Evolutionary conservation across 53 echinoderm and acorn worm species (phyloP).

Genomic region (Echinometra lucunter): DNA sequence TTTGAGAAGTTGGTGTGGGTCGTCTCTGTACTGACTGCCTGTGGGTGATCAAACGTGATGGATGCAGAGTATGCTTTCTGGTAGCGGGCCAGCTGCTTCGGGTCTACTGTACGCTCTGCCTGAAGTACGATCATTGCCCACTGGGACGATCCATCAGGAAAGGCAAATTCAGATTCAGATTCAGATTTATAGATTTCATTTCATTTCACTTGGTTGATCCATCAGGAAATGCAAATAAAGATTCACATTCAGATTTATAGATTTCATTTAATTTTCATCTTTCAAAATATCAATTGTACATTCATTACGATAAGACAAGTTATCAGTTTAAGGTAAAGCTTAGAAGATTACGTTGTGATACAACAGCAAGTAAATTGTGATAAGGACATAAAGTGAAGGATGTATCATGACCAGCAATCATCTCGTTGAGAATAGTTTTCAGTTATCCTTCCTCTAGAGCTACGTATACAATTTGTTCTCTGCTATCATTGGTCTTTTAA

Average conservation of each 20-base stretch:
- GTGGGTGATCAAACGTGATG: slow-evolving; percentile 59
- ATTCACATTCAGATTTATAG: not conserved
- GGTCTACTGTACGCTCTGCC: slow-evolving; percentile 51
- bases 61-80: slow-evolving; percentile 68
- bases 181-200: not conserved
- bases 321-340: too few relatives aligned
- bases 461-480: too few relatives aligned
- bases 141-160: not conserved
- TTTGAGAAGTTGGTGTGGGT: slow-evolving; percentile 59
- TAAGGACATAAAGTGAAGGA: too few relatives aligned
- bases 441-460: too few relatives aligned
- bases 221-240: not conserved
- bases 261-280: too few relatives aligned
- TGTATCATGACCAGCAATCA: too few relatives aligned
- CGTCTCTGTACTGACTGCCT: slow-evolving; percentile 42
- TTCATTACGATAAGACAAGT: too few relatives aligned
- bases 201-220: slow-evolving; percentile 14
- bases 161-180: not conserved
- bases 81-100: slow-evolving; percentile 34
- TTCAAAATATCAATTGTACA: too few relatives aligned
- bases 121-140: slow-evolving; percentile 69
- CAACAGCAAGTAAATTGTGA: too few relatives aligned
- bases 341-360: too few relatives aligned
- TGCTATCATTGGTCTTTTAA: too few relatives aligned
- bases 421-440: too few relatives aligned